Evolutionary conservation across 1,140 invertebrate species (phyloP), one percentile per base, ranked within the genome.

Genomic region (Trichoplusia ni): DNA sequence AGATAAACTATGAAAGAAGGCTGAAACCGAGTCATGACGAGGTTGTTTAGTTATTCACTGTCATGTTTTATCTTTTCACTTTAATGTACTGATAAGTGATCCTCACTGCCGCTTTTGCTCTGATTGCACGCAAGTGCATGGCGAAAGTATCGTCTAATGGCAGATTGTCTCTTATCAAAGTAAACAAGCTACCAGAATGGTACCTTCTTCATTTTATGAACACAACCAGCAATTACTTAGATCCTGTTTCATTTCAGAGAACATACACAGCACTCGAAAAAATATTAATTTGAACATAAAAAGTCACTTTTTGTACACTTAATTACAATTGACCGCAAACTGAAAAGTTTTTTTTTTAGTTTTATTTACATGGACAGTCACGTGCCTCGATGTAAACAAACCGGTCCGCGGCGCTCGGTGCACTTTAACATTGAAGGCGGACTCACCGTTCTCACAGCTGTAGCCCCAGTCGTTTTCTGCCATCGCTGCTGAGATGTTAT

Each of bases 371-470:
- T 62, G 60, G 54, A n/a, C n/a, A 47, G 75, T 86, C 86, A 89
- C 86, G 86, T 89, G 86, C 79, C 64, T 38, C 62, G 73, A 79
- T 80, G 84, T 90, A 90, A 88, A 90, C 84, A 90, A 88, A 90
- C 86, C 82, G 86, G 83, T 87, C 74, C 59, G 44, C 72, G 65
- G 56, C 64, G 69, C 64, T 69, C 67, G 69, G 40, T 72, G 64
- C 66, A 51, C 42, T 73, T n/a, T 67, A 64, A 67, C 54, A 44
- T 53, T 66, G 67, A 63, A 46, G 67, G 61, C 16, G 63, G 75
- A 89, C 89, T 91, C 75, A 91, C 90, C 90, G 76, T 91, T 91
- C 63, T 87, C 84, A 59, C 84, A 77, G 46, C 86, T 86, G 82
- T 91, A 91, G 78, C 90, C 90, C 90, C 90, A 91, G 53, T 91